A percentile compares a stretch with the other conserved stretches of the same genome.
phyloP scores from a whole-genome alignment of 1,140 invertebrate species.

The Drosophila micromelanica region DNA sequence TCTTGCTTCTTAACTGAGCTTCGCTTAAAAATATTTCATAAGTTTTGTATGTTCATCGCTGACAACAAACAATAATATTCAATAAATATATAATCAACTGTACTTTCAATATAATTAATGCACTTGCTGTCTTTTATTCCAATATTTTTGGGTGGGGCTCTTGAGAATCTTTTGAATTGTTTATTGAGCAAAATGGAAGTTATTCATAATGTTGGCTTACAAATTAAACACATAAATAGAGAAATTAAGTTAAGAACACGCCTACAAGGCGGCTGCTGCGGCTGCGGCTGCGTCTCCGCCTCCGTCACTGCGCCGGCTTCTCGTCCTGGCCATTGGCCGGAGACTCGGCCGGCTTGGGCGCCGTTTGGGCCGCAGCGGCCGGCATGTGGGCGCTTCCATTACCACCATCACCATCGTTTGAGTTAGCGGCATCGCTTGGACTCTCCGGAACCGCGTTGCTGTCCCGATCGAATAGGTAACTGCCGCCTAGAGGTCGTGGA shows the following conservation, averaged over 20 bases:
- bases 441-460: constrained; percentile 64
- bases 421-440: constrained; percentile 45
- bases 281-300: neutral
- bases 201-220: constrained; percentile 65
- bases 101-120: constrained; percentile 36
- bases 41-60: constrained; percentile 15
- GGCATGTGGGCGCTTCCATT: constrained; percentile 58
- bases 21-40: constrained; percentile 16
- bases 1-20: constrained; percentile 13
- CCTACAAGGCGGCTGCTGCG: constrained; percentile 42
- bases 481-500: constrained; percentile 80
- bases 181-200: constrained; percentile 69
- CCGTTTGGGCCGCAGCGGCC: constrained; percentile 68
- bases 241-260: constrained; percentile 59
- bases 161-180: constrained; percentile 67
- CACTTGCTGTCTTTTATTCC: neutral
- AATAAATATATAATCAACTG: constrained; percentile 47
- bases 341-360: constrained; percentile 17
- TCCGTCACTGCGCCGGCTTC: constrained; percentile 45
- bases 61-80: constrained; percentile 33
- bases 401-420: constrained; percentile 49
- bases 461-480: constrained; percentile 82
- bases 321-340: constrained; percentile 34
- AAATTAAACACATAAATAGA: constrained; percentile 75
- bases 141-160: no score